Evolutionary conservation across 2,113 vertebrate genomes (phyloP).

Genomic region (Corythaixoides concolor): DNA sequence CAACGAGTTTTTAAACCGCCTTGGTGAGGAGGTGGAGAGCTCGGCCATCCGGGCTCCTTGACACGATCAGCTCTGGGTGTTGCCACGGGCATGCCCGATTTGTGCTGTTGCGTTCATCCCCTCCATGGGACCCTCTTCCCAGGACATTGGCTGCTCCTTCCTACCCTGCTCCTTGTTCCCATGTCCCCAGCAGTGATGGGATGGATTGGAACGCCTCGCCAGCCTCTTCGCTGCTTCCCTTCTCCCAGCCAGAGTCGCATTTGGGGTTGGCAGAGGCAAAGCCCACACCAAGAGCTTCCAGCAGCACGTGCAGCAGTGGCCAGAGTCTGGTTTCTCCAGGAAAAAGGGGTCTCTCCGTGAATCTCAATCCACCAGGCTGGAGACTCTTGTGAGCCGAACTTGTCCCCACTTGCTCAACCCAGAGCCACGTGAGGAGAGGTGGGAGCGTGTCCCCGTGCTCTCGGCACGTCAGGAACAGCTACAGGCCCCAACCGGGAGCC

Average conservation of each 20-base stretch:
- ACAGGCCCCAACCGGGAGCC: conserved; percentile 32
- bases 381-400: not conserved
- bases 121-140: not conserved
- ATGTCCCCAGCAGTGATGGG: accelerated
- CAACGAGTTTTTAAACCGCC: not conserved
- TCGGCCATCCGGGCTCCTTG: accelerated
- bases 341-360: not conserved
- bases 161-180: not conserved
- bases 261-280: accelerated
- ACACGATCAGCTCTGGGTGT: not conserved
- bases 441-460: conserved; percentile 12
- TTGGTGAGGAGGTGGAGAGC: not conserved
- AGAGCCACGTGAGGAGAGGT: not conserved
- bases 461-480: conserved; percentile 25
- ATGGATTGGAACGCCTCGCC: accelerated
- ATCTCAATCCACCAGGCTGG: accelerated
- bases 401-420: conserved; percentile 15
- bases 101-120: not conserved
- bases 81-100: not conserved
- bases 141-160: accelerated
- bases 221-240: not conserved
- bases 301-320: accelerated
- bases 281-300: not conserved
- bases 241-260: not conserved
- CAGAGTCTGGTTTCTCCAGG: not conserved